Percentiles rank a stretch among this genome's conserved stretches.
Conservation (phyloP, 2,797 vertebrate genomes). For the Falco concolor region DNA sequence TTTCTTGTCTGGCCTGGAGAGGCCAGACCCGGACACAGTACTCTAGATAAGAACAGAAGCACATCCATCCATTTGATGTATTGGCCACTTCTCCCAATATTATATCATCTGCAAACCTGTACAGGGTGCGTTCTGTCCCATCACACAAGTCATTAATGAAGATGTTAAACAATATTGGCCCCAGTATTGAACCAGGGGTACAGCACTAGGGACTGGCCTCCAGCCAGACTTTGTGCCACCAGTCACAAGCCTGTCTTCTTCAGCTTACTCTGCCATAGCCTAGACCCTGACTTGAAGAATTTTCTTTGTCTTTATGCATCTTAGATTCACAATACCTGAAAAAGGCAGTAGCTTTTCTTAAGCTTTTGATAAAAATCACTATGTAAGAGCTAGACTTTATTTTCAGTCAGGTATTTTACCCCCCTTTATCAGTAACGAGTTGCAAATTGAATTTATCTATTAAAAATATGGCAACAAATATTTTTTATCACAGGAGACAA, state of each 20-base stretch:
- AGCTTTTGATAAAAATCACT: background rate
- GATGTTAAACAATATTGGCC: background rate
- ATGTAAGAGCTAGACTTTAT: background rate
- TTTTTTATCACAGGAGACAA: background rate
- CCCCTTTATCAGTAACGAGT: background rate
- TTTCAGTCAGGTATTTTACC: background rate
- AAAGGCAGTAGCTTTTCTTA: background rate
- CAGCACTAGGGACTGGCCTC: background rate
- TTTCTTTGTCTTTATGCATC: background rate
- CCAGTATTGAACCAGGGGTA: background rate
- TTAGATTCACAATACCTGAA: background rate
- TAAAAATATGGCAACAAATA: background rate
- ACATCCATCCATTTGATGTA: background rate
- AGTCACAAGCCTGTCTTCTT: background rate
- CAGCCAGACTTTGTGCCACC: background rate
- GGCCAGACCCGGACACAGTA: background rate
- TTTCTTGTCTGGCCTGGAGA: background rate
- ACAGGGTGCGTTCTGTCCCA: background rate
- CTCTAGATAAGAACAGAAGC: background rate
- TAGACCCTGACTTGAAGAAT: background rate
- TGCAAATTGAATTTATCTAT: background rate
- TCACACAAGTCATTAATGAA: background rate
- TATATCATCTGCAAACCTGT: background rate
- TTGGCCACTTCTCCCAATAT: background rate
- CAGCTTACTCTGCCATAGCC: background rate